Evolutionary conservation across 2,797 vertebrate species (phyloP), one percentile per base, ranked within the genome.

Genomic region (Dryobates pubescens): DNA sequence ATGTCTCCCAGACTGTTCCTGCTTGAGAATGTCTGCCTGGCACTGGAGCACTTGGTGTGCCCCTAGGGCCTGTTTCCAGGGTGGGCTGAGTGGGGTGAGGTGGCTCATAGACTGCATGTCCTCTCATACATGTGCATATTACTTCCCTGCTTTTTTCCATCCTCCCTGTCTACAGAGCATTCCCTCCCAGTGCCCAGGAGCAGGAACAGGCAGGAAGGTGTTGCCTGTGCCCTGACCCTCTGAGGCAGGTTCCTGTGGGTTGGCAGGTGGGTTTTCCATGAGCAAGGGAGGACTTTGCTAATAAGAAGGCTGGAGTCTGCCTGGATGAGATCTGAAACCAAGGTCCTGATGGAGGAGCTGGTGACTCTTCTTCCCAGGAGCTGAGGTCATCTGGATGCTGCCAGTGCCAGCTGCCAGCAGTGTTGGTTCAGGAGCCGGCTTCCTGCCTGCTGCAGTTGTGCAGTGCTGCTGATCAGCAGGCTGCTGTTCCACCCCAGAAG

Each of bases 81-180:
- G 10, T 6, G 22, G 19, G 11, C n/a, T 3, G 3, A 27, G 26
- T 1, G 0, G 30, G 58, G 3, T 1, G 1, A 29, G 56, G 36
- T 0, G 2, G n/a, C 59, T 38, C n/a, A 0, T 57, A 41, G 26
- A 1, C 24, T 47, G 69, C 65, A 6, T 47, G 17, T 27, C 24
- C 24, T 32, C 2, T 68, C 29, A 0, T 3, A 24, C 27, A 7
- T 0, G 0, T n/a, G n/a, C 54, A 1, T 26, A 6, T 53, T 16
- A n/a, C 9, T n/a, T 29, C 26, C 12, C 10, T 1, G 1, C 30
- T 45, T 45, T 34, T 6, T 20, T 54, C n/a, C 13, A 1, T 20
- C 8, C 56, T 32, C 32, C 0, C 2, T 5, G 38, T 29, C 56
- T 3, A 6, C 71, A 9, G 84, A 69, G 24, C 3, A 0, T 36